Evolutionary conservation across 2,888 invertebrate genomes (phyloP).

Genomic region (Vanessa cardui): DNA sequence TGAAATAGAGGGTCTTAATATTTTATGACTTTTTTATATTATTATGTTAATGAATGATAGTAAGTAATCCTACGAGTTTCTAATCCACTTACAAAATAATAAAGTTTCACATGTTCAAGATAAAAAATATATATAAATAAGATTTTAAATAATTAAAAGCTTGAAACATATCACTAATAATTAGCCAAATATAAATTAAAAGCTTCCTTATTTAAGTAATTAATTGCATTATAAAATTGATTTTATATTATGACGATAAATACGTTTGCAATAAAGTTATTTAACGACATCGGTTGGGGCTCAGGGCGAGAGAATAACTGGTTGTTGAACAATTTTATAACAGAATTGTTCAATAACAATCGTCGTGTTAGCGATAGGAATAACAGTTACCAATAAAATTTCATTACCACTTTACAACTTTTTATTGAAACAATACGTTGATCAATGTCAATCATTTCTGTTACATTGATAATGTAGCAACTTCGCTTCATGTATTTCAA

Average conservation of each 20-base stretch:
- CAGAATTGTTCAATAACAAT: constrained; percentile 14
- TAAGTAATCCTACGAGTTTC: not conserved
- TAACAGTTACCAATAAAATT: constrained; percentile 20
- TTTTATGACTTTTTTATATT: constrained; percentile 7
- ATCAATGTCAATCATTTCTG: not conserved
- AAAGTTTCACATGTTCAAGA: not conserved
- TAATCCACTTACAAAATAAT: constrained; percentile 3
- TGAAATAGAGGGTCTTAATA: constrained; percentile 25
- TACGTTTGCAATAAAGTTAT: constrained; percentile 10
- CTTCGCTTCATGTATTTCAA: too few relatives aligned
- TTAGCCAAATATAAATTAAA: constrained; percentile 9
- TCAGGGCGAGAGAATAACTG: constrained; percentile 11
- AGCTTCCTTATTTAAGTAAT: constrained; percentile 12
- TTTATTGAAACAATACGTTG: not conserved
- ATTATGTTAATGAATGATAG: not conserved
- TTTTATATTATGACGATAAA: constrained; percentile 3
- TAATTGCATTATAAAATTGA: constrained; percentile 11
- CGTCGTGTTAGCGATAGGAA: constrained; percentile 13
- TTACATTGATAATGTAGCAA: too few relatives aligned
- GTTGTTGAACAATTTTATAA: constrained; percentile 13
- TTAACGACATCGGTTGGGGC: constrained; percentile 4
- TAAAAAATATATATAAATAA: not conserved
- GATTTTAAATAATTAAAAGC: constrained; percentile 5
- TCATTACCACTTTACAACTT: constrained; percentile 16
- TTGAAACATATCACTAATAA: constrained; percentile 6